Evolutionary conservation across 2,797 vertebrate genomes (phyloP), one percentile per base, ranked within the genome.

Genomic region (Rhynchotus rufescens): DNA sequence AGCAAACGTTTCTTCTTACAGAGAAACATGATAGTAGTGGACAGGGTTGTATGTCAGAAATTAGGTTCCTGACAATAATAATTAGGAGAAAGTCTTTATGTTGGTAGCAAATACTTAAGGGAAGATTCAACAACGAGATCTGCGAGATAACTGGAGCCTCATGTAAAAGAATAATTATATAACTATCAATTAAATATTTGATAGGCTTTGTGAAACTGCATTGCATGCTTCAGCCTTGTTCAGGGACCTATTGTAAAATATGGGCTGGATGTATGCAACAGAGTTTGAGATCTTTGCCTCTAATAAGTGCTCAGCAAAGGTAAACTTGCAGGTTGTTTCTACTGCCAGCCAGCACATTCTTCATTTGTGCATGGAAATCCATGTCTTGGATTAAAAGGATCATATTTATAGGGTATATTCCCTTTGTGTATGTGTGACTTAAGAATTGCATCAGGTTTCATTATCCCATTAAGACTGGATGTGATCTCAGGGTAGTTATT

Each of bases 61-160:
- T 72, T 65, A 84, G 49, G 28, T 44, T 65, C 21, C 57, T 69
- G 80, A 66, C 14, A 51, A 3, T 3, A 57, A 84, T 66, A 68
- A 20, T 44, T 74, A 1, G 6, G 68, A 61, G 57, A 20, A 59
- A 88, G 49, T 13, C 51, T 89, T 30, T 88, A 28, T 30, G 57
- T 30, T 88, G 61, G 52, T 80, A 91, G 81, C 40, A 83, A 90
- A 91, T 44, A 69, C 66, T 89, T 62, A 25, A 38, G 76, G 68
- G 73, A 75, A 68, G 10, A 10, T 47, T n/a, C 72, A 80, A 6
- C 86, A 78, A 21, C 1, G 52, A 1, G 12, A 75, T 12, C 60
- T 71, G 52, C 36, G 74, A 91, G 68, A 10, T 14, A 75, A 22
- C 59, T 62, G 49, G 68, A 86, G 81, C 45, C 61, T 45, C 8